Evolutionary conservation across 2,797 vertebrate species (phyloP), one percentile per base, ranked within the genome.

Genomic region (Jordanella pulchra): DNA sequence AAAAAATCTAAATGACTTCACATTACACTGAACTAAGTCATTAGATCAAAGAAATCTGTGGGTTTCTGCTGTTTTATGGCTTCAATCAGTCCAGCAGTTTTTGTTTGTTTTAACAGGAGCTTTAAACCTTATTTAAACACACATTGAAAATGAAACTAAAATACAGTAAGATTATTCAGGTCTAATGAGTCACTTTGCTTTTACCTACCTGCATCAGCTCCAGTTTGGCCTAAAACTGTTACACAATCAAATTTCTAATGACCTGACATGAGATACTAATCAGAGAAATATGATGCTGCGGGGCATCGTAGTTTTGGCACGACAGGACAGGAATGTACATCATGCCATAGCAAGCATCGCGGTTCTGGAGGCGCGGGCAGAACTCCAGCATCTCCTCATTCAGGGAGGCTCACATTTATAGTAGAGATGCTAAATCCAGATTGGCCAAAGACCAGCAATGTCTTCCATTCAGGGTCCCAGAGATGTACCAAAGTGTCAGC

Each of bases 331-430:
- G 84, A 84, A 82, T 81, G 78, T 27, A 71, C 77, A 32, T 83
- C 27, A 74, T 79, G 81, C 86, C 76, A 66, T 39, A 55, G 84
- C 84, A 82, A 80, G 77, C 73, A 74, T 71, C 54, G 42, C 67
- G 74, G 80, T 45, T 69, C 61, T 77, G 85, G 89, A 91, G 87
- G 83, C 73, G 84, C 39, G 21, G 91, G 93, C 90, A 91, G 63
- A 66, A 58, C 74, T 93, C 93, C 94, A 96, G 84, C 82, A 69
- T 89, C 86, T 74, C 92, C 91, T 94, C 93, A 94, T 94, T 94
- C 89, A 94, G 86, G 80, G 81, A 78, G 79, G 74, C 88, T 91
- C 90, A 75, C 94, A 94, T 94, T 93, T 94, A 93, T 92, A 94
- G 92, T 84, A 75, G 74, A 73, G 86, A 84, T 77, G 81, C 91